These are phyloP conservation scores for Ciconia nigra DNA, from an alignment of 2,797 vertebrate species.

Conservation along the genomic window DNA sequence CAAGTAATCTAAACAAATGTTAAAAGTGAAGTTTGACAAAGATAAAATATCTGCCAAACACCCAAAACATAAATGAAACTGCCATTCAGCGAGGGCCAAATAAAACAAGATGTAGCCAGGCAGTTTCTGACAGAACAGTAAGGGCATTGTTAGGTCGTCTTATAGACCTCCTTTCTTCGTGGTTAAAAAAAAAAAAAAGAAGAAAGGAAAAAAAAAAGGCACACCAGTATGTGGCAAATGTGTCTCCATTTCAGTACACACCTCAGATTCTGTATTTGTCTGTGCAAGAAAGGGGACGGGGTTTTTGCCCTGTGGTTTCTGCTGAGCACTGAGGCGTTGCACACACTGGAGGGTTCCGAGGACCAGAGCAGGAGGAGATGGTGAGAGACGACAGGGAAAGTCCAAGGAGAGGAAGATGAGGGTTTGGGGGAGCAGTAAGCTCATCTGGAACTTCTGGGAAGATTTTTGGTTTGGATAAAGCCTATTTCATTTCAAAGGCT, in stretches of 20 bases:
- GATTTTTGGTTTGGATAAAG: neutral
- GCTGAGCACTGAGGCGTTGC: neutral
- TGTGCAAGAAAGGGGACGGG: neutral
- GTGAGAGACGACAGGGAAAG: neutral
- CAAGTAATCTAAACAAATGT: constrained; percentile 65
- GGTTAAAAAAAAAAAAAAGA: neutral
- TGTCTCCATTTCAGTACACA: neutral
- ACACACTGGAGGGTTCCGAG: neutral
- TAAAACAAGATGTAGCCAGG: constrained; percentile 59
- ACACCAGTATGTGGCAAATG: neutral
- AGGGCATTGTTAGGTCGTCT: constrained; percentile 31
- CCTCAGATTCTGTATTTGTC: neutral
- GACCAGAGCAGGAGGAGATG: neutral
- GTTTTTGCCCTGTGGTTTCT: neutral
- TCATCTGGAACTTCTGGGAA: neutral
- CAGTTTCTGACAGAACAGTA: constrained; percentile 27
- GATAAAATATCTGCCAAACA: constrained; percentile 63
- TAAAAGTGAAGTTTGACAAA: constrained; percentile 64
- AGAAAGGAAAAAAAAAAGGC: neutral
- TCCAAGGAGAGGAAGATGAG: neutral
- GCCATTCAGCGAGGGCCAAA: constrained; percentile 50
- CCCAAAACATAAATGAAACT: constrained; percentile 60
- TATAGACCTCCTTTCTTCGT: constrained; percentile 27
- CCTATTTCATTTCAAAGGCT: neutral
- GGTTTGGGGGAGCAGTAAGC: neutral